Percentiles rank a stretch among this genome's conserved stretches.
phyloP scores from a whole-genome alignment of 2,113 vertebrate genomes.

The Amphiprion ocellaris region DNA sequence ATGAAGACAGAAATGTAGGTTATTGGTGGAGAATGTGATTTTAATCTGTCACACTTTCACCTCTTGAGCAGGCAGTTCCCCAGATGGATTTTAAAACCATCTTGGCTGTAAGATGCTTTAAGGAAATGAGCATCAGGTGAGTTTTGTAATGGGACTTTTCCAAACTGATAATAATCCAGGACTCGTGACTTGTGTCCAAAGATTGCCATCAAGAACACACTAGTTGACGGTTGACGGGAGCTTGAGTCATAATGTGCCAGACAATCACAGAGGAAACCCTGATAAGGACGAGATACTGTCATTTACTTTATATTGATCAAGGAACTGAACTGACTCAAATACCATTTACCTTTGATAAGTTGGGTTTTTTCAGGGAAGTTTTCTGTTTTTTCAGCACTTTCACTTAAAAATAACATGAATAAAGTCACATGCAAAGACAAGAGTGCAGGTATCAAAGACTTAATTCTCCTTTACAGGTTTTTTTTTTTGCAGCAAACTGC shows the following conservation, averaged over 20 bases:
- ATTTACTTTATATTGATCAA: neutral
- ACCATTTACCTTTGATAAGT: neutral
- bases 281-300: constrained; percentile 23
- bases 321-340: constrained; percentile 19
- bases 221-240: neutral
- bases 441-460: neutral
- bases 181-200: neutral
- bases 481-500: too few species aligned
- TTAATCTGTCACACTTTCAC: neutral
- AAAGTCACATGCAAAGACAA: neutral
- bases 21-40: too few species aligned
- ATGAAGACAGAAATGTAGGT: neutral
- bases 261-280: neutral
- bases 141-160: constrained; percentile 36
- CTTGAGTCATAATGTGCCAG: constrained; percentile 24
- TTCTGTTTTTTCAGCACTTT: neutral
- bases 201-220: neutral
- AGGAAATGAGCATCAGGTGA: neutral
- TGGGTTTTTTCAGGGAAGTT: neutral
- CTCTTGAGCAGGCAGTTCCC: neutral
- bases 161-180: neutral
- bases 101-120: neutral
- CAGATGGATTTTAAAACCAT: neutral
- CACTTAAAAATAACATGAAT: too few species aligned
- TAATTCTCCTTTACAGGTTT: too few species aligned